Evolutionary conservation across 2,113 vertebrate species (phyloP).

Genomic region (Phodopus roborovskii): DNA sequence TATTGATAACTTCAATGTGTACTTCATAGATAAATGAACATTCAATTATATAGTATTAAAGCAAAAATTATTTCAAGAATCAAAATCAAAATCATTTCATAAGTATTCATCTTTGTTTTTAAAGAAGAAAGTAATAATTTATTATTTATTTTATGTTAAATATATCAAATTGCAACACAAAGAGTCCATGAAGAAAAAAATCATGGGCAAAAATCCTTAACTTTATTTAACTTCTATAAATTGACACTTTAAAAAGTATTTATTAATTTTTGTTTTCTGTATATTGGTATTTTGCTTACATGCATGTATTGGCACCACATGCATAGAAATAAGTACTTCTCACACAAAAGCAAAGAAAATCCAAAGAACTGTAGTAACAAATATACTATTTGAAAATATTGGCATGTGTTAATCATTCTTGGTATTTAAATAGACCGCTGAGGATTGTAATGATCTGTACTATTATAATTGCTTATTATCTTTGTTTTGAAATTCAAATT

Average conservation of each 20-base stretch:
- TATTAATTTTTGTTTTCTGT: neutral
- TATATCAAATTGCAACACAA: slow-evolving; percentile 1
- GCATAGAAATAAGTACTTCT: neutral
- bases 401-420: neutral
- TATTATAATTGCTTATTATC: neutral
- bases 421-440: neutral
- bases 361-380: neutral
- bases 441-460: neutral
- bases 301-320: neutral
- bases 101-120: neutral
- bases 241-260: neutral
- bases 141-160: slow-evolving; percentile 23
- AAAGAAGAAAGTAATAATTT: slow-evolving; percentile 3
- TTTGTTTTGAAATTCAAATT: slow-evolving; percentile 30
- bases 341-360: neutral
- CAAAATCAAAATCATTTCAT: slow-evolving; percentile 57
- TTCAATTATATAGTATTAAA: slow-evolving; percentile 7
- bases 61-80: neutral
- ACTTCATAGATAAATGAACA: neutral
- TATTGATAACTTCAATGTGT: neutral
- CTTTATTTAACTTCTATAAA: neutral
- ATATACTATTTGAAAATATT: slow-evolving; percentile 25
- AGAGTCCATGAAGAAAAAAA: neutral
- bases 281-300: neutral
- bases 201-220: neutral